phyloP scores from a whole-genome alignment of 2,888 invertebrate genomes.

The Macroteleia sp. region DNA sequence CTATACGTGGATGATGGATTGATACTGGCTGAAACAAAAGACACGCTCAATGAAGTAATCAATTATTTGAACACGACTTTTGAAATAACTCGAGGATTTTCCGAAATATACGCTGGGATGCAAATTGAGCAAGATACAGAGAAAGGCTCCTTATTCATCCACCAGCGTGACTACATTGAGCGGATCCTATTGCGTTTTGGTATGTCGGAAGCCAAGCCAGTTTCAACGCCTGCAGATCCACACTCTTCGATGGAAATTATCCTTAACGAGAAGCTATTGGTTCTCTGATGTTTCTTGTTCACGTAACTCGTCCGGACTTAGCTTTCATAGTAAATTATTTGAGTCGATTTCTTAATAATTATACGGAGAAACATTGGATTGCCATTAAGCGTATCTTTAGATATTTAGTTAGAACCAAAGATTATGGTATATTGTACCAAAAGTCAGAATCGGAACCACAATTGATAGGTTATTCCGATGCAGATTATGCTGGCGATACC shows the following conservation, averaged over 20 bases:
- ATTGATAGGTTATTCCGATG: not conserved
- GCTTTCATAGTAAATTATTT: not conserved
- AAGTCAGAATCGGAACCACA: not conserved
- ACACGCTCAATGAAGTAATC: not conserved
- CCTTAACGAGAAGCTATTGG: slow-evolving; percentile 36
- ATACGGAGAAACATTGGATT: not conserved
- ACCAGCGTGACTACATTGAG: too few species aligned
- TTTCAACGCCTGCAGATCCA: not conserved
- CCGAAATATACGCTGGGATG: slow-evolving; percentile 20
- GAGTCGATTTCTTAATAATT: slow-evolving; percentile 3
- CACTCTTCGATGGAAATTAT: not conserved
- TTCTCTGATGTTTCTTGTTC: slow-evolving; percentile 32
- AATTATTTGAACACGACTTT: not conserved
- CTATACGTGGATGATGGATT: slow-evolving; percentile 37
- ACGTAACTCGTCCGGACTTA: slow-evolving; percentile 21
- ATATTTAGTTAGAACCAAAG: not conserved
- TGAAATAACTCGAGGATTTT: slow-evolving; percentile 2
- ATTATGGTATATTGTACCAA: slow-evolving; percentile 9
- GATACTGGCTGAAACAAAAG: slow-evolving; percentile 6
- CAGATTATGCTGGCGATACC: not conserved
- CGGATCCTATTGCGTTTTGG: too few species aligned
- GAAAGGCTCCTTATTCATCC: too few species aligned
- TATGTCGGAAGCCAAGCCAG: slow-evolving; percentile 33
- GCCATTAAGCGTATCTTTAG: not conserved
- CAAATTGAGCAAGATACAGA: too few species aligned